Evolutionary conservation across 1,140 invertebrate genomes (phyloP), one percentile per base, ranked within the genome.

Genomic region (Papilio helenus): DNA sequence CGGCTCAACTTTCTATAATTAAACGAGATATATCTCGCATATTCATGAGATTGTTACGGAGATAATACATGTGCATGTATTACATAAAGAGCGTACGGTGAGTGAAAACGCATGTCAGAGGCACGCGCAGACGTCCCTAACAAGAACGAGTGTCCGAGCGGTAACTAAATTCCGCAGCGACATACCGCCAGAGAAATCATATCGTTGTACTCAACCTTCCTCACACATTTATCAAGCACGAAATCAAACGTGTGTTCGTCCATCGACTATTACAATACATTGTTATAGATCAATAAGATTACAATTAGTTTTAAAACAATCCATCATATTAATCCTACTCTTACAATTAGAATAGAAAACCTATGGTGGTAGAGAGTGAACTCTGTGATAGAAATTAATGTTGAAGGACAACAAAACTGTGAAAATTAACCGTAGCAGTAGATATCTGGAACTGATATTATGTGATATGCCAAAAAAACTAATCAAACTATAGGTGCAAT

Each of bases 141-240:
- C 85, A 87, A 89, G 86, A 88, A 82, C 85, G 82, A 85, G 87
- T 88, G 88, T 88, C 87, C 86, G 81, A 86, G 83, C 83, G 83
- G 87, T 86, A 85, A 87, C 87, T 89, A 87, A 88, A 89, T 88
- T 87, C 88, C 87, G 81, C 81, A 78, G 82, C 82, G 71, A 79
- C 81, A 79, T 84, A 79, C 84, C 82, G 80, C 81, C 83, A 85
- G 90, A 88, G 90, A 93, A 90, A 92, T 91, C 88, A 82, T 72
- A 42, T 68, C 79, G 80, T 58, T 68, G 76, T 76, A 23, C 74
- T 42, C 49, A 88, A 87, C 80, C 72, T 86, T 85, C 82, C 46
- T 72, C 9, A 61, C 23, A 9, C 72, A 61, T 79, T 79, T 79
- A 46, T 82, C 74, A 80, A 51, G 44, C 55, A 79, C 61, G 58